Conservation (phyloP, 2,797 vertebrate genomes). For the Enoplosus armatus region DNA sequence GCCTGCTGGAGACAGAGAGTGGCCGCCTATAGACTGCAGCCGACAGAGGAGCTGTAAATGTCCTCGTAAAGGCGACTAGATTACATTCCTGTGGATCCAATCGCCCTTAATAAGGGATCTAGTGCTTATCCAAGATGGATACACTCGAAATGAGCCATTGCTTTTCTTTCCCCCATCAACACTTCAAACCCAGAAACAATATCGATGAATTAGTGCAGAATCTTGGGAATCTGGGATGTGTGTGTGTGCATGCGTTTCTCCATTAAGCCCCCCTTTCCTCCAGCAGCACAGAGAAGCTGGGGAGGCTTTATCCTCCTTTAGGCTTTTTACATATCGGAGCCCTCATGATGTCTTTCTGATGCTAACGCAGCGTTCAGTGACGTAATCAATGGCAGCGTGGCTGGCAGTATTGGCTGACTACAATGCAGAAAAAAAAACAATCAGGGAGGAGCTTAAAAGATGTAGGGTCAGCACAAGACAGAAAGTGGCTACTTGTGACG, state of each 20-base stretch:
- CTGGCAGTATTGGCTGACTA: slow-evolving; percentile 41
- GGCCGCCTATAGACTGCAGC: slow-evolving; percentile 60
- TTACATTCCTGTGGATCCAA: slow-evolving; percentile 34
- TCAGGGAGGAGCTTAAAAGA: slow-evolving; percentile 10
- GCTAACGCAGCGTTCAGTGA: slow-evolving; percentile 32
- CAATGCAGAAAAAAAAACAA: slow-evolving; percentile 31
- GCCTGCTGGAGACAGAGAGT: slow-evolving; percentile 52
- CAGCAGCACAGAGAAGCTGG: not conserved
- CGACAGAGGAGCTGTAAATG: slow-evolving; percentile 55
- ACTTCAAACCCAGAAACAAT: slow-evolving; percentile 33
- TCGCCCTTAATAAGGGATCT: slow-evolving; percentile 27
- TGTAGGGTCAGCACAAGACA: slow-evolving; percentile 30
- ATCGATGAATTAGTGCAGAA: slow-evolving; percentile 21
- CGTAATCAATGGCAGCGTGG: slow-evolving; percentile 49
- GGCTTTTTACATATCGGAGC: not conserved
- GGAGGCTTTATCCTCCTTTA: too few relatives aligned
- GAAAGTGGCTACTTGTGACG: not conserved
- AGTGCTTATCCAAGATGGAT: slow-evolving; percentile 26
- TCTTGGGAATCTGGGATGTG: slow-evolving; percentile 22
- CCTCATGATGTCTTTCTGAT: slow-evolving; percentile 15
- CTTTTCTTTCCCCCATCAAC: slow-evolving; percentile 42
- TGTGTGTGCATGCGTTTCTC: slow-evolving; percentile 19
- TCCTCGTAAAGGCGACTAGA: slow-evolving; percentile 39
- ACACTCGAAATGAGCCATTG: slow-evolving; percentile 14
- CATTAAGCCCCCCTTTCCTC: slow-evolving; percentile 15